A percentile compares a stretch with the other conserved stretches of the same genome.
Evolutionary conservation across 2,113 vertebrate species (phyloP).

Genomic region (Calonectris borealis): DNA sequence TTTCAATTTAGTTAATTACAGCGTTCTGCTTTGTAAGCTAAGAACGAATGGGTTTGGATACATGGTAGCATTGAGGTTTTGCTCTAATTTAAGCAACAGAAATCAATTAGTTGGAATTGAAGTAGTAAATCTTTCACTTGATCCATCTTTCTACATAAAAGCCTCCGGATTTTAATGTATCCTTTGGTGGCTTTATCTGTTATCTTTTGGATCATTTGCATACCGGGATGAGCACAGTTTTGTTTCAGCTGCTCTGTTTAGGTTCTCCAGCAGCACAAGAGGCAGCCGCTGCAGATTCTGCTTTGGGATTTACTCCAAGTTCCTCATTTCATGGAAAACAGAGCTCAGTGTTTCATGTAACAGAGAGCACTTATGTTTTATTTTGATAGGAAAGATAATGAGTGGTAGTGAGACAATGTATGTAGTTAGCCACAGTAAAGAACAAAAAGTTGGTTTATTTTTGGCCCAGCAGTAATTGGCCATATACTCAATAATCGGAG

Average conservation of each 20-base stretch:
- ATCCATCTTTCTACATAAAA: constrained; percentile 30
- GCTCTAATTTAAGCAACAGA: constrained; percentile 34
- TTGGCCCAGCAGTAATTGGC: background rate
- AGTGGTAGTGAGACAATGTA: background rate
- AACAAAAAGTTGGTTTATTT: background rate
- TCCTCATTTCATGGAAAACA: background rate
- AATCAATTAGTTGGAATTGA: constrained; percentile 58
- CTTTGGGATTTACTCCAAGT: constrained; percentile 1
- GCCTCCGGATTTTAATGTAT: background rate
- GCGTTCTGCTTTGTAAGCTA: constrained; percentile 56
- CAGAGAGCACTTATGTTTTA: background rate
- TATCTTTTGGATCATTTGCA: background rate
- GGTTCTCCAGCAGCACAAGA: background rate
- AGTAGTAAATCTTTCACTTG: constrained; percentile 49
- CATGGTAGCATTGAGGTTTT: background rate
- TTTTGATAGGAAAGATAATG: background rate
- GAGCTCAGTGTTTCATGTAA: background rate
- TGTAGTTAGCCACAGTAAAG: background rate
- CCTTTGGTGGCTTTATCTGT: constrained; percentile 1
- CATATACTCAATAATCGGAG: background rate
- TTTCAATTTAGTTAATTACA: constrained; percentile 65
- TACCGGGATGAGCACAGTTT: background rate
- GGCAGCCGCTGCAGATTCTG: background rate
- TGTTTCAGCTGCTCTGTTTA: background rate
- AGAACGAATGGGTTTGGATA: constrained; percentile 1